A percentile compares a stretch with the other conserved stretches of the same genome.
phyloP scores from a whole-genome alignment of 2,113 vertebrate species.

The Anguilla rostrata region DNA sequence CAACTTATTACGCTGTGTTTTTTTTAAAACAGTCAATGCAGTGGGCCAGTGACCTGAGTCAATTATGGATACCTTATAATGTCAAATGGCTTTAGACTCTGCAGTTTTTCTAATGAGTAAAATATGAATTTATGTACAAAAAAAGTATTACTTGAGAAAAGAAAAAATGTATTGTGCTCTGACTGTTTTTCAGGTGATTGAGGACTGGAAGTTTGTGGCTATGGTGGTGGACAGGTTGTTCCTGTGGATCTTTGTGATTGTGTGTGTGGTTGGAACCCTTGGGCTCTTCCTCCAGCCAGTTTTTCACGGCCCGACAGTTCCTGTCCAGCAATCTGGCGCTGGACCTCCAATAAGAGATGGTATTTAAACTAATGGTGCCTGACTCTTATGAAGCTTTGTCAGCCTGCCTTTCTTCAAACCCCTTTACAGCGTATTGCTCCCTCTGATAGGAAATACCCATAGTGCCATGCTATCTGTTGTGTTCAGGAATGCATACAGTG shows the following conservation, averaged over 20 bases:
- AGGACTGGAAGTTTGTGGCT: slow-evolving; percentile 85
- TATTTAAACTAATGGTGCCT: not conserved
- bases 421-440: not conserved
- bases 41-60: not conserved
- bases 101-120: no score
- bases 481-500: not conserved
- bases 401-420: not conserved
- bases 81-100: no score
- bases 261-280: slow-evolving; percentile 75
- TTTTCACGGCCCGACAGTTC: slow-evolving; percentile 68
- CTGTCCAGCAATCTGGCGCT: slow-evolving; percentile 6
- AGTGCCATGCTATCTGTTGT: not conserved
- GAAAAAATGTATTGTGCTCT: no score
- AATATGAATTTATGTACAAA: no score
- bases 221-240: slow-evolving; percentile 84
- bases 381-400: not conserved
- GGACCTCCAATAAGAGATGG: slow-evolving; percentile 19
- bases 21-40: no score
- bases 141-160: not conserved
- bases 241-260: slow-evolving; percentile 83
- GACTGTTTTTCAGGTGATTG: slow-evolving; percentile 67
- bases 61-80: no score
- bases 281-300: slow-evolving; percentile 81
- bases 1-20: not conserved
- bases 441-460: not conserved